These are phyloP conservation scores for Alauda arvensis DNA, from an alignment of 2,797 vertebrate species.

Conservation along the genomic window DNA sequence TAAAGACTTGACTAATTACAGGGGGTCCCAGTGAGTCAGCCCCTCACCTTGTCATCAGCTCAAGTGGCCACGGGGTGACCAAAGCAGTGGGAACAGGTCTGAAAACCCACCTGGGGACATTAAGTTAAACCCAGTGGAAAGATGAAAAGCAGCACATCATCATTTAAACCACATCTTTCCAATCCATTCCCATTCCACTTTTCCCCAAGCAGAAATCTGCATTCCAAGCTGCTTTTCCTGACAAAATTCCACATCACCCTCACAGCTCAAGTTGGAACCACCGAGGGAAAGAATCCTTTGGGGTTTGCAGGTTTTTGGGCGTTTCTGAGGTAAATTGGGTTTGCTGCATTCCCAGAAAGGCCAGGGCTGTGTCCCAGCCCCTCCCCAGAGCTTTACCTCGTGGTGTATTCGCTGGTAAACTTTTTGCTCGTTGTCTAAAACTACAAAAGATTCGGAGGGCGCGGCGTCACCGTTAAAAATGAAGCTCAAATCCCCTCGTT, in stretches of 20 bases:
- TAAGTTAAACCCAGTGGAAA: background rate
- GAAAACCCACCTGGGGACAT: background rate
- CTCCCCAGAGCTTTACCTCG: conserved; percentile 74
- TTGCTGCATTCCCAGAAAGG: background rate
- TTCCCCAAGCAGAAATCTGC: background rate
- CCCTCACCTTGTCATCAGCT: background rate
- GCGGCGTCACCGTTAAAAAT: conserved; percentile 94
- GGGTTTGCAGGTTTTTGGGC: background rate
- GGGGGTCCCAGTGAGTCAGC: background rate
- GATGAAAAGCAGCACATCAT: background rate
- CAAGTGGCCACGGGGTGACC: background rate
- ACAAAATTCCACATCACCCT: accelerated
- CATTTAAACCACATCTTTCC: background rate
- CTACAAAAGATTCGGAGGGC: conserved; percentile 95
- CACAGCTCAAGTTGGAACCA: background rate
- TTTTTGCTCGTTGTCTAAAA: conserved; percentile 97
- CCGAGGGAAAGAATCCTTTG: background rate
- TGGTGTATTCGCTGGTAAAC: conserved; percentile 98
- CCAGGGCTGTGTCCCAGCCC: background rate
- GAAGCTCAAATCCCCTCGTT: conserved; percentile 97
- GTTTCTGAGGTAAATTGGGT: background rate
- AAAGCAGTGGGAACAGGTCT: background rate
- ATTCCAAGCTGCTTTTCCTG: background rate
- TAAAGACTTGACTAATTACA: background rate
- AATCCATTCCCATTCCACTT: background rate